Evolutionary conservation across 2,888 invertebrate species (phyloP), one percentile per base, ranked within the genome.

Genomic region (Metellina segmentata): DNA sequence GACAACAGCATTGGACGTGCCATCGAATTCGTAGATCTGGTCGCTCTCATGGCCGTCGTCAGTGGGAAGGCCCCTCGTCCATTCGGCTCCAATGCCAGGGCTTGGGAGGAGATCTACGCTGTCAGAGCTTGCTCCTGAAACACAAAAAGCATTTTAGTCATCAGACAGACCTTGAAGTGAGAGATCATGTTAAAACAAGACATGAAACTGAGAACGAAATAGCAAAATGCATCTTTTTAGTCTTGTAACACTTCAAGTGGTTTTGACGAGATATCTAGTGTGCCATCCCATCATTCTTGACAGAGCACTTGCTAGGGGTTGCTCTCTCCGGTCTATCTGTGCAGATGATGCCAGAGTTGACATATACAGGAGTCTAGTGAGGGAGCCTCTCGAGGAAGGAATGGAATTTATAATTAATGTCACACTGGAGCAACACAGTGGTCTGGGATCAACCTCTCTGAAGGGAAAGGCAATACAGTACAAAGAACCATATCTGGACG

Each of bases 1-100:
- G 53, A 97, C 96, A 0, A 97, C 97, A 0, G 98, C 98, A 0
- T 98, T 97, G 87, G 97, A 97, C 72, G 96, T 96, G 19, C 99
- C 99, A 95, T 99, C 99, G 95, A 99, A 99, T 94, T 98, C 97
- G 95, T 98, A 99, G 95, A 99, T 97, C 94, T 98, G 98, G 94
- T 94, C 94, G 92, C 93, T 94, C 82, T 94, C 94, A 61, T 94
- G 93, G n/a, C 94, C 94, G 72, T 94, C 94, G 88, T 93, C 94
- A n/a, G 97, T 97, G 93, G 97, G 97, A 72, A 98, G 95, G 82
- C 97, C 96, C 94, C 97, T 97, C 0, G 97, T 97, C 97, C 98
- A 98, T 94, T 97, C 97, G 88, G 94, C 97, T 94, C 94, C 97
- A 94, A 96, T 96, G 34, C 97, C 97, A 0, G 97, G 97, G 87